Percentiles rank a stretch among this genome's conserved stretches.
These are phyloP conservation scores for Hypomesus transpacificus DNA, from an alignment of 2,113 vertebrate genomes.

Conservation along the genomic window DNA sequence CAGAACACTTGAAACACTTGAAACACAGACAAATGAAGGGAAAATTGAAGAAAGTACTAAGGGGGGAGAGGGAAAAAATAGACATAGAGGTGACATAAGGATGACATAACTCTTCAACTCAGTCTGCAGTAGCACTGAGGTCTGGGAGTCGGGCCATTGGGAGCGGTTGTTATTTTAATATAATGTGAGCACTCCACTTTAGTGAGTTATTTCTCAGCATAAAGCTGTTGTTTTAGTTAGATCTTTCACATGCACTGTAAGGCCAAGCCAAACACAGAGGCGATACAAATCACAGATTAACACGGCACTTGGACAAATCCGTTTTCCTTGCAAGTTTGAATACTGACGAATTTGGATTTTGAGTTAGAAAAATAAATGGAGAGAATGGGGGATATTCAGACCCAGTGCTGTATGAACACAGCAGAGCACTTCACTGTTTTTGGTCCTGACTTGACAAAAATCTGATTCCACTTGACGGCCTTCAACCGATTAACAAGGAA, in stretches of 20 bases:
- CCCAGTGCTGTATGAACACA: too few species aligned
- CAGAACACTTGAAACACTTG: too few species aligned
- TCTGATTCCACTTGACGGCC: too few species aligned
- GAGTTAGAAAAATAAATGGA: too few species aligned
- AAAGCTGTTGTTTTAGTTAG: conserved; percentile 9
- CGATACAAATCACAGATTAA: conserved; percentile 48
- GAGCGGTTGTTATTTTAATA: conserved; percentile 3
- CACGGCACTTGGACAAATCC: conserved; percentile 34
- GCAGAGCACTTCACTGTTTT: too few species aligned
- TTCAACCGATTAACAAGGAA: too few species aligned
- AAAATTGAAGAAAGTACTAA: too few species aligned
- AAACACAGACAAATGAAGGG: too few species aligned
- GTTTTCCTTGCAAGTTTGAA: conserved; percentile 20
- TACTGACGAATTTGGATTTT: too few species aligned
- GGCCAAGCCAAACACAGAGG: conserved; percentile 55
- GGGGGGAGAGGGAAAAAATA: too few species aligned
- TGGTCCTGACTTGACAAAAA: too few species aligned
- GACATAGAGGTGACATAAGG: background rate
- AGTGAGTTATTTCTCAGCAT: conserved; percentile 4
- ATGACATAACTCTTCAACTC: conserved; percentile 6
- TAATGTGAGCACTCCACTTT: conserved; percentile 8
- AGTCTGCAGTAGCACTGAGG: background rate
- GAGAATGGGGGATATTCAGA: too few species aligned
- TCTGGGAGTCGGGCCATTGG: background rate
- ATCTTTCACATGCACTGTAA: conserved; percentile 31